Base-by-base conservation (phyloP, 2,113 vertebrate species). In the Antechinus flavipes region DNA sequence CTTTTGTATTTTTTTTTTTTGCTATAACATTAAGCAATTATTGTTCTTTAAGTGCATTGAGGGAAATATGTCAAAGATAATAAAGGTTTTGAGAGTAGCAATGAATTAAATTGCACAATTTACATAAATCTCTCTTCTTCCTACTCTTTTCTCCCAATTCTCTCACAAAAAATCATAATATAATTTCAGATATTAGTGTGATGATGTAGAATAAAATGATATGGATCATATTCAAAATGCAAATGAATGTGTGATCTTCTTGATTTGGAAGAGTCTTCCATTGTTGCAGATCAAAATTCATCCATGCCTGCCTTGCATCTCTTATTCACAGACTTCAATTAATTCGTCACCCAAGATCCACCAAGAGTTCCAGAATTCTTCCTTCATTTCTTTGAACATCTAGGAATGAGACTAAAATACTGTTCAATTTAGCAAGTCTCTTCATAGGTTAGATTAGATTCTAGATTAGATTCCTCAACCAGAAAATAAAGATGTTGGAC, bases 11-110 rank as follows among this genome's bases (percentile, higher is more conserved):
- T 91, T 94, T 84, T 42, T 58, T 94, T 46, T 95, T 54, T 61
- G 11, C 10, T 84, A 5, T 76, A 93, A 92, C 89, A 92, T 53
- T 96, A 92, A 35, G 30, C 58, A 76, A n/a, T 58, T n/a, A 68
- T 52, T 49, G 0, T 35, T 91, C 4, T 42, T 94, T 84, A 47
- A 30, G 1, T 92, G 8, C 90, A 94, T 35, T 24, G 1, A 27
- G 55, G 14, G 6, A 94, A 91, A 2, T 90, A 94, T 90, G 22
- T 0, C 92, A 52, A 54, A 54, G 7, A 53, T 68, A 76, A 76
- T 84, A 68, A 68, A 49, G 4, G 9, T 92, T 6, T 10, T 1
- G 95, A 93, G 94, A 89, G 30, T 90, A n/a, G 58, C 10, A 76
- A 10, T 56, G 5, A 76, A 55, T 16, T 91, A 26, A 54, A 16